Percentiles rank a stretch among this genome's conserved stretches.
Conservation (phyloP, 2,888 invertebrate species). For the Trissolcus japonicus region DNA sequence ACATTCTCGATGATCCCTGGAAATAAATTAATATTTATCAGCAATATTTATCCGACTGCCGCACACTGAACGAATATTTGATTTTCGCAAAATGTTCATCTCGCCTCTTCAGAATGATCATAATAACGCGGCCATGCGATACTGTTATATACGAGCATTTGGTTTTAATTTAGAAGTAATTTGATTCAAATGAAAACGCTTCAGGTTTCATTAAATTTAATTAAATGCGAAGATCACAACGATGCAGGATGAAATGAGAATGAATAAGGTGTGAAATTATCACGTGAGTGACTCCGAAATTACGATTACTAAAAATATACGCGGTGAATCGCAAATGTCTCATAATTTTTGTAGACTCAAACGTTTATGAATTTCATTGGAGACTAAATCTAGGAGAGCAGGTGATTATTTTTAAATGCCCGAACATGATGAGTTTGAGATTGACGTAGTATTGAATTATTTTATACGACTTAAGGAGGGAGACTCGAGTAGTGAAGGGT, state of each 20-base stretch:
- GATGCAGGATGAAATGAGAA: conserved; percentile 23
- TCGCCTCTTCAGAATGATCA: conserved; percentile 17
- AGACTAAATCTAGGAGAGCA: no score
- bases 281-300: conserved; percentile 21
- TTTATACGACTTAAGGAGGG: no score
- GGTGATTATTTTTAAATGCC: no score
- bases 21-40: conserved; percentile 31
- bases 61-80: conserved; percentile 6
- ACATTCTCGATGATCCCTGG: conserved; percentile 6
- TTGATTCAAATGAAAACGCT: conserved; percentile 42
- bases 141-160: conserved; percentile 27
- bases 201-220: conserved; percentile 48
- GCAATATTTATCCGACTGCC: conserved; percentile 16
- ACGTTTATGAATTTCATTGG: no score
- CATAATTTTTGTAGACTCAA: no score
- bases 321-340: no score
- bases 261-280: conserved; percentile 33
- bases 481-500: no score
- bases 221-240: conserved; percentile 46
- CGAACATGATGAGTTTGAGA: no score
- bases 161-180: conserved; percentile 42
- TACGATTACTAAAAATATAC: conserved; percentile 3
- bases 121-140: conserved; percentile 12
- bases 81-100: neutral
- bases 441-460: no score